phyloP scores from a whole-genome alignment of 2,797 vertebrate species.

The Forpus xanthops region DNA sequence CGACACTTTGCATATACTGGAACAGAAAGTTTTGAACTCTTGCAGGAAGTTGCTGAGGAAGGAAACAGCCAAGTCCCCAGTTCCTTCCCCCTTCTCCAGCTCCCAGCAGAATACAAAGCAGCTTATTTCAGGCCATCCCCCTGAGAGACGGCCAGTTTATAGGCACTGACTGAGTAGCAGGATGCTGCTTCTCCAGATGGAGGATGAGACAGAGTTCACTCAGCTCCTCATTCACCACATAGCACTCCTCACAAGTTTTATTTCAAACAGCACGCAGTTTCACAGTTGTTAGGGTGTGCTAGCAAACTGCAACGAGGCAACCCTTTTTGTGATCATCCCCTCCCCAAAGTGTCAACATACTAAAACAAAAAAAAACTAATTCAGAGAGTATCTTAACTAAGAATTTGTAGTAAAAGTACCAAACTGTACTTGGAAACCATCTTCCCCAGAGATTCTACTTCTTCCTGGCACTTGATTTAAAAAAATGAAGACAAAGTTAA shows the following conservation, averaged over 20 bases:
- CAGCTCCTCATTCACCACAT: background rate
- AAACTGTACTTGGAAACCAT: background rate
- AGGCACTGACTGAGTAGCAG: background rate
- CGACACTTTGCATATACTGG: background rate
- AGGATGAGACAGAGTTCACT: background rate
- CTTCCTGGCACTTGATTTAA: background rate
- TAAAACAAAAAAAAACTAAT: fast-evolving
- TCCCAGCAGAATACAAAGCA: background rate
- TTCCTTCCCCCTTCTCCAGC: background rate
- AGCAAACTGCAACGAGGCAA: background rate
- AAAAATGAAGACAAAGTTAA: background rate
- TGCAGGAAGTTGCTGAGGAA: background rate
- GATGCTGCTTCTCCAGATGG: background rate
- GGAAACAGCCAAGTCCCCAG: background rate
- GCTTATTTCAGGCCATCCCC: background rate
- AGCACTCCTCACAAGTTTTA: background rate
- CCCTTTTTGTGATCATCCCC: no score
- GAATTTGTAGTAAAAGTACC: background rate
- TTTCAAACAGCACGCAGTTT: background rate
- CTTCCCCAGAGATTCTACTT: background rate
- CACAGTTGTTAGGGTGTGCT: background rate
- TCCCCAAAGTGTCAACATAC: background rate
- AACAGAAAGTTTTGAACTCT: background rate
- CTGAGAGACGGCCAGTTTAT: fast-evolving
- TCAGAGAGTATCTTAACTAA: background rate